A percentile compares a stretch with the other conserved stretches of the same genome.
Conservation (phyloP, 2,888 invertebrate species). For the Meliscaeva auricollis region DNA sequence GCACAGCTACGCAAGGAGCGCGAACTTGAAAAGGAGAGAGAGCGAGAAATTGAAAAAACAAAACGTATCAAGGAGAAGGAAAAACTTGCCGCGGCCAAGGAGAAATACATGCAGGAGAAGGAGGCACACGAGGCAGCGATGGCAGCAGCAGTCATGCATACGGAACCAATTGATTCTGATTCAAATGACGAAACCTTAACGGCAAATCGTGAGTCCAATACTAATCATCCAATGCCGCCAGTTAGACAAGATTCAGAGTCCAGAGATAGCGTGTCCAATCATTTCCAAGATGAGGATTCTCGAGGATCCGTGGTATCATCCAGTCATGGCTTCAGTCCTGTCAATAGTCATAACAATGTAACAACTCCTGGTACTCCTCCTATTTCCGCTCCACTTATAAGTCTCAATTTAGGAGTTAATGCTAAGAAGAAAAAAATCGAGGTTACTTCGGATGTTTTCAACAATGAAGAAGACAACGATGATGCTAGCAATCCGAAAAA, state of each 20-base stretch:
- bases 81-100: slow-evolving; percentile 71
- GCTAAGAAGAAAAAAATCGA: slow-evolving; percentile 89
- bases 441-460: slow-evolving; percentile 93
- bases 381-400: slow-evolving; percentile 83
- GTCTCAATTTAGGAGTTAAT: slow-evolving; percentile 83
- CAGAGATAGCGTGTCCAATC: slow-evolving; percentile 78
- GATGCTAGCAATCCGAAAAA: slow-evolving; percentile 86
- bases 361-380: slow-evolving; percentile 81
- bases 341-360: slow-evolving; percentile 78
- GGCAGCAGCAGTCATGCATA: slow-evolving; percentile 59
- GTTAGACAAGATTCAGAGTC: slow-evolving; percentile 82
- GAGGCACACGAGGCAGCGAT: slow-evolving; percentile 87
- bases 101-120: slow-evolving; percentile 83
- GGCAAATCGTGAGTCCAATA: slow-evolving; percentile 77
- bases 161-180: slow-evolving; percentile 89
- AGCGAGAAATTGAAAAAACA: slow-evolving; percentile 80
- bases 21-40: slow-evolving; percentile 85
- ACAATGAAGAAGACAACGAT: slow-evolving; percentile 92
- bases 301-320: slow-evolving; percentile 83
- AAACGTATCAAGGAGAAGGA: slow-evolving; percentile 82
- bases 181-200: slow-evolving; percentile 84
- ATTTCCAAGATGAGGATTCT: slow-evolving; percentile 83
- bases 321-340: slow-evolving; percentile 77
- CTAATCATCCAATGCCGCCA: slow-evolving; percentile 61
- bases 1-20: slow-evolving; percentile 87